phyloP scores from a whole-genome alignment of 2,888 invertebrate species.

The Tricholauxania praeusta region DNA sequence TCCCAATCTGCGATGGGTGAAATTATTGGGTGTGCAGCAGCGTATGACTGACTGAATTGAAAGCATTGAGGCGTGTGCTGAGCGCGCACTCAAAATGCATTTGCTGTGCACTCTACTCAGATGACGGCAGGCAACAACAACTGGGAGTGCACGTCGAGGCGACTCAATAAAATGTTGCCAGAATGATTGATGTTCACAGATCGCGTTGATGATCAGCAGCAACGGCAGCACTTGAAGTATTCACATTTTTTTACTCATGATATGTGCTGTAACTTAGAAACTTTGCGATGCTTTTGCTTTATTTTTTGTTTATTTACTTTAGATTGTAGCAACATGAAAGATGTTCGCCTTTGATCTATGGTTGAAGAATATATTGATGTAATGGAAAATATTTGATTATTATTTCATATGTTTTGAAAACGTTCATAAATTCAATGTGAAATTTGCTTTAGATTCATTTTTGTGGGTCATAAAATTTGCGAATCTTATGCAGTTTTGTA shows the following conservation, averaged over 20 bases:
- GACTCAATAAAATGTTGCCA: constrained; percentile 20
- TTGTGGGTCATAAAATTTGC: constrained; percentile 18
- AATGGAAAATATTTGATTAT: constrained; percentile 13
- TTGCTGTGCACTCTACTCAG: not conserved
- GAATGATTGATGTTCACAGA: constrained; percentile 10
- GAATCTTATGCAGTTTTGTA: not conserved
- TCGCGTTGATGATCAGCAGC: not conserved
- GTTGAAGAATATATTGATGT: constrained; percentile 4
- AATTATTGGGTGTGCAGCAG: too few species aligned
- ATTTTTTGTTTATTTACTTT: not conserved
- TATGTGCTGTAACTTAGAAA: too few species aligned
- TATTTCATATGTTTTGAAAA: constrained; percentile 4
- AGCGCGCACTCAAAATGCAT: constrained; percentile 7
- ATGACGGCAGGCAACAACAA: not conserved
- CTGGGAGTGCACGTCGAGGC: not conserved
- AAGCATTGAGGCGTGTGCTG: constrained; percentile 1
- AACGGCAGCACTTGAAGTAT: not conserved
- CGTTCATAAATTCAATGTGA: not conserved
- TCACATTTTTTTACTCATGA: not conserved
- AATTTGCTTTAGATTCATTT: constrained; percentile 2
- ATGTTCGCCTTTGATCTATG: constrained; percentile 10
- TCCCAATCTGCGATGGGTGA: too few species aligned
- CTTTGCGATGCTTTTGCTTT: too few species aligned
- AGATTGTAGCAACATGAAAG: not conserved
- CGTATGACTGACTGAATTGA: not conserved